Conservation (phyloP, 2,888 invertebrate species). For the Apamea monoglypha region DNA sequence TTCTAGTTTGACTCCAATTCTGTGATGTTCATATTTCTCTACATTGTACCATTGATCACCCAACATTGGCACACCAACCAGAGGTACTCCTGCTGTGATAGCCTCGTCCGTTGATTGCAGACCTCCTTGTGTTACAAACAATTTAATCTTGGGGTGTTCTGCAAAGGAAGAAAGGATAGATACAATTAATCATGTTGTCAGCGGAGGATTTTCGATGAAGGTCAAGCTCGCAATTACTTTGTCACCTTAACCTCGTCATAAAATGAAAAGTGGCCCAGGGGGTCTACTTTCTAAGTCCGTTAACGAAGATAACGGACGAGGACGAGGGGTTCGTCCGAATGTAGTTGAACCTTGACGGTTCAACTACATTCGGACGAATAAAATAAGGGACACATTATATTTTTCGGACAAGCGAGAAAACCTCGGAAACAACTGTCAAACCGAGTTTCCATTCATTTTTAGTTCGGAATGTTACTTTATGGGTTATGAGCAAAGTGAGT, state of each 20-base stretch:
- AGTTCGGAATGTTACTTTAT: too few relatives aligned
- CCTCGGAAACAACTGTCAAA: too few relatives aligned
- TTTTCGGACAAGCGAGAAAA: too few relatives aligned
- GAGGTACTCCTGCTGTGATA: constrained; percentile 81
- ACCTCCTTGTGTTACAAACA: constrained; percentile 87
- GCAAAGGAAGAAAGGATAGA: background rate
- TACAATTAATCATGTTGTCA: background rate
- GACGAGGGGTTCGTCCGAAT: background rate
- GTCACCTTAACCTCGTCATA: too few relatives aligned
- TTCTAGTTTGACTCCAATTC: constrained; percentile 74
- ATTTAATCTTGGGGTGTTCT: constrained; percentile 78
- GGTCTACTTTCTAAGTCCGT: too few relatives aligned
- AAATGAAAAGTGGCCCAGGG: too few relatives aligned
- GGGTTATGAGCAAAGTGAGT: too few relatives aligned
- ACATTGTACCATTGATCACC: constrained; percentile 85
- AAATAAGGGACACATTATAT: background rate
- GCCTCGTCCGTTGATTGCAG: constrained; percentile 87
- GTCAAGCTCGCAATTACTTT: background rate
- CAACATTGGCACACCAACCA: constrained; percentile 83
- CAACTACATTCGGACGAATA: too few relatives aligned
- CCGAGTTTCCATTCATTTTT: too few relatives aligned
- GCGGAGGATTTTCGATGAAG: background rate
- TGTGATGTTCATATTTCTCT: constrained; percentile 73
- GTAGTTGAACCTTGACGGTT: background rate
- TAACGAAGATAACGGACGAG: too few relatives aligned